These are phyloP conservation scores for Tolypeutes matacus DNA, from an alignment of 2,797 vertebrate genomes.

Conservation along the genomic window DNA sequence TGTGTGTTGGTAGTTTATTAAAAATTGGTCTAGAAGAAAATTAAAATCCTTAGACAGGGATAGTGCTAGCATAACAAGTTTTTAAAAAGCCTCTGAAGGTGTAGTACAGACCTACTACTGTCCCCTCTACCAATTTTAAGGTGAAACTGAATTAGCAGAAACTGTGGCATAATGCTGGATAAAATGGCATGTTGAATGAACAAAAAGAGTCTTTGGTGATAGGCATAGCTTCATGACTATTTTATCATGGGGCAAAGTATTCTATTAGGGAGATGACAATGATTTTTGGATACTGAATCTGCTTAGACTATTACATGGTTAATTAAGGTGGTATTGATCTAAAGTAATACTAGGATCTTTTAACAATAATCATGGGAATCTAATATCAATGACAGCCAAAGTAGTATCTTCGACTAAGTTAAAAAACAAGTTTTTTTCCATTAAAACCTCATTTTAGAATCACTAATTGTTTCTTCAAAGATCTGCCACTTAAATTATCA, in stretches of 20 bases:
- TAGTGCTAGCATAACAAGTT: not conserved
- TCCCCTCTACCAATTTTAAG: slow-evolving; percentile 4
- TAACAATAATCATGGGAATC: not conserved
- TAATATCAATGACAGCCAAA: slow-evolving; percentile 23
- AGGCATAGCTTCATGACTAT: not conserved
- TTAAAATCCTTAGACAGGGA: slow-evolving; percentile 53
- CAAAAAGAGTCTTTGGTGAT: not conserved
- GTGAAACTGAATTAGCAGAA: not conserved
- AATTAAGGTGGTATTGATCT: slow-evolving; percentile 74
- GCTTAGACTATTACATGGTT: slow-evolving; percentile 60
- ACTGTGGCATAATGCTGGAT: not conserved
- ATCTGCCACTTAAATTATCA: slow-evolving; percentile 57
- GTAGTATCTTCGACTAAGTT: not conserved
- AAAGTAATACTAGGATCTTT: slow-evolving; percentile 55
- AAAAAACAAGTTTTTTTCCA: not conserved
- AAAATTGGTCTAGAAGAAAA: slow-evolving; percentile 72
- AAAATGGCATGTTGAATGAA: not conserved
- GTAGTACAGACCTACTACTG: not conserved
- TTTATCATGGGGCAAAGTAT: not conserved
- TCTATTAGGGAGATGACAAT: not conserved
- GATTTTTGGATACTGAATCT: not conserved
- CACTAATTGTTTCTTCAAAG: slow-evolving; percentile 41
- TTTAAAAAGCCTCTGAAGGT: not conserved
- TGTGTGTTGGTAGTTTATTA: slow-evolving; percentile 71
- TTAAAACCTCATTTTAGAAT: slow-evolving; percentile 44